Base-by-base conservation (phyloP, 1,140 invertebrate species). In the Euwallacea similis region DNA sequence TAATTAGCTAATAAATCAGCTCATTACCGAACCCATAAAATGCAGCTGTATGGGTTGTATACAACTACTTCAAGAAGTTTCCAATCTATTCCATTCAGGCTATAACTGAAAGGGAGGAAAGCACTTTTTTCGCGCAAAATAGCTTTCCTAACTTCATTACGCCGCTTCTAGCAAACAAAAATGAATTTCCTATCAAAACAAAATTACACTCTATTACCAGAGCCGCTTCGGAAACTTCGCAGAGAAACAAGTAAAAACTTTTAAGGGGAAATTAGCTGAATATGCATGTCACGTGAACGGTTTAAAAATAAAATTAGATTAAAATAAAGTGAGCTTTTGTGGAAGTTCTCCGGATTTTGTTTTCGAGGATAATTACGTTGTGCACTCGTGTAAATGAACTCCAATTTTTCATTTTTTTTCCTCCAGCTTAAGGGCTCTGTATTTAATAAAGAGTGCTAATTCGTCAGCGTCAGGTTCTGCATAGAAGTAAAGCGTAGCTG, bases 161-260 rank as follows among this genome's bases (percentile, higher is more conserved):
- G 21, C 54, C 55, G 67, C 67, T 69, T 62, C 67, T 62, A 62
- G 67, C 59, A 69, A 69, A 69, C 67, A 69, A 69, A 69, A 69
- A 69, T 69, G 59, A 69, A 69, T 69, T 69, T 54, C 59, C 67
- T 69, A 69, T 69, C 67, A 69, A 62, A 62, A 62, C 67, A 44
- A 62, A 69, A 69, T 69, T 69, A 69, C 66, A 16, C 66, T 69
- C 58, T 69, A 69, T 69, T 69, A 69, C 67, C 47, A 43, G 59
- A 62, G 67, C 59, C 46, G 67, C 67, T 53, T 44, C 46, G 59
- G 15, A 43, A 69, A 69, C 67, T 69, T 62, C 59, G 15, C 55
- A 69, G 58, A 42, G 56, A 60, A 69, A 69, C 56, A 69, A 69
- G 66, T 66, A 11, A 69, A 66, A 62, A 61, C 42, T 61, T 69